Percentiles rank a stretch among this genome's conserved stretches.
phyloP scores from a whole-genome alignment of 2,113 vertebrate genomes.

The Cisticola juncidis region DNA sequence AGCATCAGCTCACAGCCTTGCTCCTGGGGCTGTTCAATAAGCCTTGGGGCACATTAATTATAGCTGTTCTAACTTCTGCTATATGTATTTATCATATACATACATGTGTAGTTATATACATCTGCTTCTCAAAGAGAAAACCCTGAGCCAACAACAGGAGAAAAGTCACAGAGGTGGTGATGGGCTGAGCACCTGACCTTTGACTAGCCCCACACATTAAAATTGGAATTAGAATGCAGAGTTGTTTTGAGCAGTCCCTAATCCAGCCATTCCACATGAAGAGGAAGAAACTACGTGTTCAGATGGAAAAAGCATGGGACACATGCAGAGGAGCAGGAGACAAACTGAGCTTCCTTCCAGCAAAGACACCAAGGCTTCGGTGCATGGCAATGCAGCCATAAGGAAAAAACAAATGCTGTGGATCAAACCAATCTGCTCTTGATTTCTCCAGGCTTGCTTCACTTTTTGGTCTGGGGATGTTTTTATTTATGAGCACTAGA shows the following conservation, averaged over 20 bases:
- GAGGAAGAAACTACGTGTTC: neutral
- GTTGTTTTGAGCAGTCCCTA: neutral
- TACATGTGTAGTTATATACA: neutral
- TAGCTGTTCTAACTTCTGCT: neutral
- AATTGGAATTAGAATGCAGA: neutral
- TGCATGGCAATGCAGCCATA: neutral
- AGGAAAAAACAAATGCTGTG: neutral
- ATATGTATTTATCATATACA: neutral
- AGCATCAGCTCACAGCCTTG: neutral
- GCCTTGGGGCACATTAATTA: neutral
- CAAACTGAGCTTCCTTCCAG: neutral
- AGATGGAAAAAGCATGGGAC: neutral
- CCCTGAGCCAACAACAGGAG: neutral
- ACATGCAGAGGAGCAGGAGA: neutral
- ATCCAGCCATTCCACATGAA: neutral
- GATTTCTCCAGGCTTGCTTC: neutral
- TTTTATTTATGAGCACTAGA: neutral
- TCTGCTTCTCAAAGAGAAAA: neutral
- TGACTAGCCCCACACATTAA: neutral
- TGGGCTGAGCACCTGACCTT: neutral
- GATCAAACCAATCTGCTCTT: neutral
- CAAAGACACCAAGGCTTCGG: neutral
- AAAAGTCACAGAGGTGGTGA: neutral
- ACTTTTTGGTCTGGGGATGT: neutral
- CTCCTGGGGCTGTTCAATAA: neutral